Percentiles rank a stretch among this genome's conserved stretches.
Conservation (phyloP, 2,797 vertebrate species). For the Neosilurus hyrtlii region DNA sequence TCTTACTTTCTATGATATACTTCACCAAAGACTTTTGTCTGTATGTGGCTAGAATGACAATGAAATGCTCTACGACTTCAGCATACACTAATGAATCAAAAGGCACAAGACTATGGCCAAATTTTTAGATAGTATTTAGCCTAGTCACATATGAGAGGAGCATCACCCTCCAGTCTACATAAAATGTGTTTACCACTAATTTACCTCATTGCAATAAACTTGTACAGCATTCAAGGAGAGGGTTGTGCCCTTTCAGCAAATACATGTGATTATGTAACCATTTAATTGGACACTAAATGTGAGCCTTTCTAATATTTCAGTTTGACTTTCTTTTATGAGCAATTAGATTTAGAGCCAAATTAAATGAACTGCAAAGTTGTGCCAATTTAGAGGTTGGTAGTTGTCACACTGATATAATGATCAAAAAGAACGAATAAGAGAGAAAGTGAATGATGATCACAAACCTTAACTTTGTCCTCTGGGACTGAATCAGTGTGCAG, state of each 20-base stretch:
- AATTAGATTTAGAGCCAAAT: conserved; percentile 8
- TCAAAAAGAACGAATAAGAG: conserved; percentile 33
- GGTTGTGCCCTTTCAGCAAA: not conserved
- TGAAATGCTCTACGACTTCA: not conserved
- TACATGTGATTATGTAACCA: conserved; percentile 26
- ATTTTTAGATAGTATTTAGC: not conserved
- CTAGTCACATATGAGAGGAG: not conserved
- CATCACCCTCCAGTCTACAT: too few species aligned
- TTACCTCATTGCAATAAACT: not conserved
- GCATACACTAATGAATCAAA: not conserved
- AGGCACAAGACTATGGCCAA: not conserved
- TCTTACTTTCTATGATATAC: not conserved
- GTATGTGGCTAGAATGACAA: not conserved
- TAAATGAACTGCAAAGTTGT: conserved; percentile 23
- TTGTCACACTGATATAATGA: conserved; percentile 22
- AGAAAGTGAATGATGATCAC: conserved; percentile 43
- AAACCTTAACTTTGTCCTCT: conserved; percentile 56
- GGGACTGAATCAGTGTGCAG: conserved; percentile 48
- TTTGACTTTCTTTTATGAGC: not conserved
- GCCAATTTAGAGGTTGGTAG: conserved; percentile 31
- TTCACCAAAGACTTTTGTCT: not conserved
- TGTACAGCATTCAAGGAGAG: not conserved
- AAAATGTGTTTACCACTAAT: not conserved
- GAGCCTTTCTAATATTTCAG: conserved; percentile 12
- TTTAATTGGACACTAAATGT: conserved; percentile 49